Conservation (phyloP, 1,140 invertebrate species). For the Neodiprion fabricii region DNA sequence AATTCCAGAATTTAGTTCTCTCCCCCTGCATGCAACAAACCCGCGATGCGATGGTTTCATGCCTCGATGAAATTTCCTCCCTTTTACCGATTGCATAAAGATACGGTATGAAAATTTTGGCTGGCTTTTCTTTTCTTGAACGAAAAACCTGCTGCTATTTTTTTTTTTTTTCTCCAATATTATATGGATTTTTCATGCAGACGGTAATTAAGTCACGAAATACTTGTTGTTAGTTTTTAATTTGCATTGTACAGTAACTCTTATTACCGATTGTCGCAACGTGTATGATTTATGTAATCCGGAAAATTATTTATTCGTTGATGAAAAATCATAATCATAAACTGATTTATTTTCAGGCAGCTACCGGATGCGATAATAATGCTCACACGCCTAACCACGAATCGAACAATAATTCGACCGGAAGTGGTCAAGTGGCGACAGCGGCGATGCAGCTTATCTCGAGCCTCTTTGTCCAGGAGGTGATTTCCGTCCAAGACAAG, state of each 20-base stretch:
- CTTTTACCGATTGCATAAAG: too few species aligned
- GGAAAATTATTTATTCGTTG: background rate
- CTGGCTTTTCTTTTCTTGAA: background rate
- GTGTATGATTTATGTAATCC: too few species aligned
- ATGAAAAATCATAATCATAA: background rate
- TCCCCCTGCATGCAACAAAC: too few species aligned
- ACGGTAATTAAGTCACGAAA: background rate
- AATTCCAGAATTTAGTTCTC: background rate
- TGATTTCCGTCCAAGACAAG: constrained; percentile 43
- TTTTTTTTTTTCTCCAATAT: background rate
- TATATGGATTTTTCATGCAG: background rate
- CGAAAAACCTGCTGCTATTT: background rate
- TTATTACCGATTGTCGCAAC: background rate
- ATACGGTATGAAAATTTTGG: too few species aligned
- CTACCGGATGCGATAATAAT: constrained; percentile 51
- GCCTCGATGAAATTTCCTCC: too few species aligned
- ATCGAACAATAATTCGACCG: constrained; percentile 37
- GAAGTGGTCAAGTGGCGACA: constrained; percentile 49
- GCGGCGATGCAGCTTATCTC: constrained; percentile 56
- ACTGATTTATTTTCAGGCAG: constrained; percentile 42
- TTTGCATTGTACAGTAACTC: background rate
- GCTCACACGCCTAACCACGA: constrained; percentile 48
- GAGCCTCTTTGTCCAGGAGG: constrained; percentile 50
- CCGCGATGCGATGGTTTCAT: background rate
- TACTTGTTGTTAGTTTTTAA: background rate